A percentile compares a stretch with the other conserved stretches of the same genome.
Evolutionary conservation across 2,113 vertebrate species (phyloP).

Genomic region (Eolophus roseicapilla): DNA sequence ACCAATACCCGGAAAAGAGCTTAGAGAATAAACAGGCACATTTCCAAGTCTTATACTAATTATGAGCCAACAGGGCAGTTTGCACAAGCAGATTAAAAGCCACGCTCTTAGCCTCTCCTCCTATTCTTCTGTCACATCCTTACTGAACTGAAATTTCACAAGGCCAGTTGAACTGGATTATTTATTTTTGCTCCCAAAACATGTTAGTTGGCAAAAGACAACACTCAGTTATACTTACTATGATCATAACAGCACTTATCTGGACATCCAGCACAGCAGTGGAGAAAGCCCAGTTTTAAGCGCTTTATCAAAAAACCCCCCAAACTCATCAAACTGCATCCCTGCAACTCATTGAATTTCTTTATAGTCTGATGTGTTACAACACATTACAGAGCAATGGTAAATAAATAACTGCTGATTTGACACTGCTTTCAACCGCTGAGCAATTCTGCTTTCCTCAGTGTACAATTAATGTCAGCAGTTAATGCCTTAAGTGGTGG

Average conservation of each 20-base stretch:
- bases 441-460: constrained; percentile 37
- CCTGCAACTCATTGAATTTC: constrained; percentile 32
- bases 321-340: background rate
- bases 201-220: background rate
- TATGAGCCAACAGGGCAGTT: background rate
- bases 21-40: background rate
- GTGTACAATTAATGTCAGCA: constrained; percentile 33
- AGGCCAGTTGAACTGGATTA: background rate
- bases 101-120: background rate
- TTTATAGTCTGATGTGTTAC: background rate
- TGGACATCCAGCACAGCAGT: background rate
- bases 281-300: background rate
- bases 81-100: background rate
- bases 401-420: constrained; percentile 58
- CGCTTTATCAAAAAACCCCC: accelerated
- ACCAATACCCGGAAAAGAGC: background rate
- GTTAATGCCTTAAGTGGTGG: constrained; percentile 29
- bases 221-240: background rate
- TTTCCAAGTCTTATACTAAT: background rate
- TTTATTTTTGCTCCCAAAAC: background rate
- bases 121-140: background rate
- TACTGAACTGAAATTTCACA: background rate
- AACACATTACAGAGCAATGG: constrained; percentile 11
- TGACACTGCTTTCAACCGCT: constrained; percentile 32
- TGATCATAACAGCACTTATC: background rate